A percentile compares a stretch with the other conserved stretches of the same genome.
Conservation (phyloP, 2,113 vertebrate genomes). For the Microtus oregoni region DNA sequence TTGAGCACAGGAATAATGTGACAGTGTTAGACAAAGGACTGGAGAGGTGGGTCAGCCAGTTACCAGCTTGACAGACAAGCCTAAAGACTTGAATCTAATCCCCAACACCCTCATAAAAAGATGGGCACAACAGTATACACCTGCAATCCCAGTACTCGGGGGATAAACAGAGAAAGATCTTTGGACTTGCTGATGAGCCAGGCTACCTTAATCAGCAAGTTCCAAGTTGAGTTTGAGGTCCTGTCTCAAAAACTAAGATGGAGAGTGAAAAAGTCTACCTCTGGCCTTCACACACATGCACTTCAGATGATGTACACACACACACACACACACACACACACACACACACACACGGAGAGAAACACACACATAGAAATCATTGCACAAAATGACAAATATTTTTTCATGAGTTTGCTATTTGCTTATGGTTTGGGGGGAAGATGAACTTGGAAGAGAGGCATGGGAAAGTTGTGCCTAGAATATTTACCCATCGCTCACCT, state of each 20-base stretch:
- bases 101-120: background rate
- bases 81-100: background rate
- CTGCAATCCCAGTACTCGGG: background rate
- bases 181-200: background rate
- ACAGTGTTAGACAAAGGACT: background rate
- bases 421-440: background rate
- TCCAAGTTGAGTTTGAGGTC: background rate
- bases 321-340: background rate
- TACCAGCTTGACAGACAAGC: background rate
- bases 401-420: background rate
- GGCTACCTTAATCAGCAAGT: background rate
- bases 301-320: background rate
- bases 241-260: background rate
- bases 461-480: background rate
- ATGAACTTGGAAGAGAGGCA: background rate
- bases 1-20: background rate
- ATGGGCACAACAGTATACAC: background rate
- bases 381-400: background rate
- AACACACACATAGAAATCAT: background rate
- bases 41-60: background rate
- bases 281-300: background rate
- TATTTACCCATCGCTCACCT: too few species aligned
- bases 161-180: background rate
- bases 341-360: too few species aligned
- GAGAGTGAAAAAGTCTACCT: background rate